Evolutionary conservation across 2,888 invertebrate species (phyloP).

Genomic region (Caenorhabditis sp.): DNA sequence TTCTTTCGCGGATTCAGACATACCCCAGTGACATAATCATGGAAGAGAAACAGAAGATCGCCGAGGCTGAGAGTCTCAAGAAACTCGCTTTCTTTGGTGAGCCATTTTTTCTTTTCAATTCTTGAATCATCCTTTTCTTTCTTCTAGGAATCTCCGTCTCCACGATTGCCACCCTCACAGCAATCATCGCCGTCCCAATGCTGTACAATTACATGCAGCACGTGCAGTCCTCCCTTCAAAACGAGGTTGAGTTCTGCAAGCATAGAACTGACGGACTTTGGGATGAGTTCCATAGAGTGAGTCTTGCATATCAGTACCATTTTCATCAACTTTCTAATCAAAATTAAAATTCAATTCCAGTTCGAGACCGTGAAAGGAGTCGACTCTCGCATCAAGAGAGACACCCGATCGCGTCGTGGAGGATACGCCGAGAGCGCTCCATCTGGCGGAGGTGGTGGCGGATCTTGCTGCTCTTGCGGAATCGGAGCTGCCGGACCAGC

Average conservation of each 20-base stretch:
- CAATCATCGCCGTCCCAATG: slow-evolving; percentile 82
- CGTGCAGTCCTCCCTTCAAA: slow-evolving; percentile 80
- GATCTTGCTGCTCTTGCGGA: slow-evolving; percentile 74
- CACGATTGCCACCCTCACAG: slow-evolving; percentile 78
- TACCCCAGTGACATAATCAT: slow-evolving; percentile 19
- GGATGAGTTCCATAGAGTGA: slow-evolving; percentile 74
- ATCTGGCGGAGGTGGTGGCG: slow-evolving; percentile 58
- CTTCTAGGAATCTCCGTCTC: slow-evolving; percentile 62
- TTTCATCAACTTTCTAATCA: too few relatives aligned
- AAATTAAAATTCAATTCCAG: too few relatives aligned
- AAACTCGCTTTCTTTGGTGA: slow-evolving; percentile 79
- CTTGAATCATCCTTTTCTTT: not conserved
- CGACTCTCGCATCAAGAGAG: slow-evolving; percentile 68
- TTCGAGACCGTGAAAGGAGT: slow-evolving; percentile 71
- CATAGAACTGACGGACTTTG: slow-evolving; percentile 77
- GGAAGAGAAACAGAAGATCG: slow-evolving; percentile 73
- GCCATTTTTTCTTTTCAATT: slow-evolving; percentile 2
- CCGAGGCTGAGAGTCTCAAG: slow-evolving; percentile 77
- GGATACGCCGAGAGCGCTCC: slow-evolving; percentile 52
- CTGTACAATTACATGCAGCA: slow-evolving; percentile 82
- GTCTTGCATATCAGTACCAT: too few relatives aligned
- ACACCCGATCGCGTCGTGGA: slow-evolving; percentile 60
- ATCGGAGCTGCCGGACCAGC: slow-evolving; percentile 76
- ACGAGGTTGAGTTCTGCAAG: slow-evolving; percentile 78
- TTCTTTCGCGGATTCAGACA: not conserved